A percentile compares a stretch with the other conserved stretches of the same genome.
These are phyloP conservation scores for Gobionotothen gibberifrons DNA, from an alignment of 2,797 vertebrate genomes.

Conservation along the genomic window DNA sequence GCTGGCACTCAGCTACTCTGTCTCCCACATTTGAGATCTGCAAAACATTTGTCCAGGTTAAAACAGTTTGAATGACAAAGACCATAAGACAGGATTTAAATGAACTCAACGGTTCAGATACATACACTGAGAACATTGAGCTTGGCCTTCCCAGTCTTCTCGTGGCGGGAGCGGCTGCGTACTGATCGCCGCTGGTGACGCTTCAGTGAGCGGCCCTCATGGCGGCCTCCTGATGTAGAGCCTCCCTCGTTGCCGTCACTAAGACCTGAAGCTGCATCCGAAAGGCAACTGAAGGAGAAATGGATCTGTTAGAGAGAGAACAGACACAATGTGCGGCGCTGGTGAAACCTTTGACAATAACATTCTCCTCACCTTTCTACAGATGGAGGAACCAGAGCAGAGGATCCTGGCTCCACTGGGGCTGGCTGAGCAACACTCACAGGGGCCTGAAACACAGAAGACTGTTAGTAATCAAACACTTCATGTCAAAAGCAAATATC, in stretches of 20 bases:
- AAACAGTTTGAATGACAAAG: background rate
- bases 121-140: conserved; percentile 95
- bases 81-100: background rate
- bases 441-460: conserved; percentile 68
- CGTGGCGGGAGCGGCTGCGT: conserved; percentile 94
- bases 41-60: conserved; percentile 28
- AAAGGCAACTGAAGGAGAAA: conserved; percentile 87
- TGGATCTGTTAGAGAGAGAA: background rate
- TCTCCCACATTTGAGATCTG: conserved; percentile 98
- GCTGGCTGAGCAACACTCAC: conserved; percentile 65
- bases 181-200: conserved; percentile 92
- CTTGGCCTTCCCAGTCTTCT: conserved; percentile 92
- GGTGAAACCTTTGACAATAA: background rate
- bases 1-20: conserved; percentile 95
- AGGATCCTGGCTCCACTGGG: conserved; percentile 65
- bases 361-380: conserved; percentile 76
- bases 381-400: conserved; percentile 63
- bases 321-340: background rate
- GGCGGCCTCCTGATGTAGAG: conserved; percentile 88
- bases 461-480: background rate
- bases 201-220: conserved; percentile 90
- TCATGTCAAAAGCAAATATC: conserved; percentile 5
- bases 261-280: conserved; percentile 91
- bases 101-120: background rate
- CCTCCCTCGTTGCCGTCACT: conserved; percentile 96